phyloP scores from a whole-genome alignment of 1,140 invertebrate genomes.

The Drosophila hydei region DNA sequence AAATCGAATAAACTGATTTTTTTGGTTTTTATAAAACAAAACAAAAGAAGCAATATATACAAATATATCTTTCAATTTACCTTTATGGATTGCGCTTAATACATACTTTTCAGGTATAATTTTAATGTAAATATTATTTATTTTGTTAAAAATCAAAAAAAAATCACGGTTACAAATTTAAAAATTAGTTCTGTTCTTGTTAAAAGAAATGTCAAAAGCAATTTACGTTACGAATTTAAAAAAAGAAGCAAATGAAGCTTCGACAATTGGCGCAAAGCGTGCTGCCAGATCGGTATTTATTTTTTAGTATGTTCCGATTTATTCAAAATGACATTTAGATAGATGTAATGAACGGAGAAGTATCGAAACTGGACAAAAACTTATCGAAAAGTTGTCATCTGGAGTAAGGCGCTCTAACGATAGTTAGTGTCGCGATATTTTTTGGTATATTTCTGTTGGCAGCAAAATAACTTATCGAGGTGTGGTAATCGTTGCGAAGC shows the following conservation, averaged over 20 bases:
- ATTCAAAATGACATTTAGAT: no score
- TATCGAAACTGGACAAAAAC: neutral
- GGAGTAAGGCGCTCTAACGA: no score
- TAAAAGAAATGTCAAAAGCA: neutral
- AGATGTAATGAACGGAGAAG: no score
- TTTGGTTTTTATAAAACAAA: conserved; percentile 60
- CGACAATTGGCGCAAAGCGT: neutral
- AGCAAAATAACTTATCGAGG: no score
- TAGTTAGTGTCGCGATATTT: no score
- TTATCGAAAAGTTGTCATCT: no score
- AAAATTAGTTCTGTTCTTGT: conserved; percentile 7
- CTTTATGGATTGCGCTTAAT: neutral
- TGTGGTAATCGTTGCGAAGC: no score
- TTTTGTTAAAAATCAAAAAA: neutral
- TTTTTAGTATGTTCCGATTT: no score
- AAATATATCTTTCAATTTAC: neutral
- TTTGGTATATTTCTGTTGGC: no score
- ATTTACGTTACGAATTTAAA: neutral
- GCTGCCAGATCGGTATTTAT: neutral
- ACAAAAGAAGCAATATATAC: neutral
- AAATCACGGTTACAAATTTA: neutral
- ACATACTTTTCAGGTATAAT: neutral
- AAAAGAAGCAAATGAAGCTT: neutral
- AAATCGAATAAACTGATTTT: conserved; percentile 60
- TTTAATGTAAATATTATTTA: neutral